Percentiles rank a stretch among this genome's conserved stretches.
Evolutionary conservation across 2,888 invertebrate species (phyloP).

Genomic region (Melikaiella ostensackeni): DNA sequence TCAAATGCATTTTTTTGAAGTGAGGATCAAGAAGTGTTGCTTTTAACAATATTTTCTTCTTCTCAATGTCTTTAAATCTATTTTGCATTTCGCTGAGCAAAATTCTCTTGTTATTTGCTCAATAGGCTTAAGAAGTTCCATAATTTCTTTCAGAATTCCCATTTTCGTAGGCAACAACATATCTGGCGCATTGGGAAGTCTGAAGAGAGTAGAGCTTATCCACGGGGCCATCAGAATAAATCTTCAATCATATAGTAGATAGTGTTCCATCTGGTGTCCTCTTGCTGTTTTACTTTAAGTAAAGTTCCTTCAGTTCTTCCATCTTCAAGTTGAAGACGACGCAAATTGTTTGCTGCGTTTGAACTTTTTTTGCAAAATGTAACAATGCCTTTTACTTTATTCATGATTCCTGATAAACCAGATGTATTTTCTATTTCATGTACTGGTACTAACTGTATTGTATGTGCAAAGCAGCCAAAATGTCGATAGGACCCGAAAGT

Average conservation of each 20-base stretch:
- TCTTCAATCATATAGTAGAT: too few species aligned
- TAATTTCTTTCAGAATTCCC: not conserved
- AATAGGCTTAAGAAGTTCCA: conserved; percentile 39
- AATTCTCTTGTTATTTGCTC: conserved; percentile 25
- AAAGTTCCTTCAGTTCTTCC: conserved; percentile 38
- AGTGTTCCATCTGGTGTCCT: too few species aligned
- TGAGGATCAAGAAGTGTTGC: conserved; percentile 18
- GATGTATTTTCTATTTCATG: conserved; percentile 37
- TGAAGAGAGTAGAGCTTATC: too few species aligned
- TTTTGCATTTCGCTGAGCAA: not conserved
- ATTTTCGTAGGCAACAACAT: too few species aligned
- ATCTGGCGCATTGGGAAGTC: too few species aligned
- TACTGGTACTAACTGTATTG: conserved; percentile 43
- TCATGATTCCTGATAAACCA: conserved; percentile 31
- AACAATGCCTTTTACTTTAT: conserved; percentile 45
- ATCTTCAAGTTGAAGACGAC: conserved; percentile 21
- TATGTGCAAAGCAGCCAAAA: conserved; percentile 49
- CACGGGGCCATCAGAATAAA: too few species aligned
- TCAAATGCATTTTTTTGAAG: conserved; percentile 19
- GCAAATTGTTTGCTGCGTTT: conserved; percentile 44
- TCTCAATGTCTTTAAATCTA: not conserved
- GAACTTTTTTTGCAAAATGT: conserved; percentile 45
- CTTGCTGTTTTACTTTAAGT: conserved; percentile 8
- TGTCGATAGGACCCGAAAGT: conserved; percentile 33
- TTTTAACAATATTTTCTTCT: not conserved